phyloP scores from a whole-genome alignment of 2,113 vertebrate species.

The Climacteris rufus region DNA sequence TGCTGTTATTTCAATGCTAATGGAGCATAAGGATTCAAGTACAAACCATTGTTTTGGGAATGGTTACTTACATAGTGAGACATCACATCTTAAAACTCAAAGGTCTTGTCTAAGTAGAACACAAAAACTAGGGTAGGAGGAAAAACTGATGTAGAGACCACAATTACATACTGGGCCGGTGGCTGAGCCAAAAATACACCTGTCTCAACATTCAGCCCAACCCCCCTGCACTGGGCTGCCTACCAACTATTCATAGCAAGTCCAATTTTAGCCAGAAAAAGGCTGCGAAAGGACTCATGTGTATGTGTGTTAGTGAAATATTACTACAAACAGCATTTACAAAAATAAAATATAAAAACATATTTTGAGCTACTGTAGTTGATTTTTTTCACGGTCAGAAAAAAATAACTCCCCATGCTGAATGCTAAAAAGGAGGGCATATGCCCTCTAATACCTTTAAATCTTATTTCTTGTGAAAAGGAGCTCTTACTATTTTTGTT shows the following conservation, averaged over 20 bases:
- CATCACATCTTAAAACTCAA: not conserved
- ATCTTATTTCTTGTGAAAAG: conserved; percentile 41
- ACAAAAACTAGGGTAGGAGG: not conserved
- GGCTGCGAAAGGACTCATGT: not conserved
- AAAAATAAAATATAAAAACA: not conserved
- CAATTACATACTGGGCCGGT: not conserved
- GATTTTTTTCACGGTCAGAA: not conserved
- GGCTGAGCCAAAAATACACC: conserved; percentile 55
- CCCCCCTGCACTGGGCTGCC: conserved; percentile 1
- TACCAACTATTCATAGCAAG: conserved; percentile 31
- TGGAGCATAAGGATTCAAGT: not conserved
- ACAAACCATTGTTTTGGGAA: not conserved
- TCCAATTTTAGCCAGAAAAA: conserved; percentile 33
- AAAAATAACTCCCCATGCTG: not conserved
- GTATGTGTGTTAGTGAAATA: not conserved
- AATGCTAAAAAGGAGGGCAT: conserved; percentile 27
- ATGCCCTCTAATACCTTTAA: conserved; percentile 39
- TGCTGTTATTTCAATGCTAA: not conserved
- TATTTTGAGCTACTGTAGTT: not conserved
- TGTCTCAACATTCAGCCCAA: conserved; percentile 3
- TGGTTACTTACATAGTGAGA: not conserved
- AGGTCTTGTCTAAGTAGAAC: conserved; percentile 23
- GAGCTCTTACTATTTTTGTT: conserved; percentile 53
- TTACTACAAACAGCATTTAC: not conserved
- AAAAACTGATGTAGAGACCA: not conserved